Conservation (phyloP, 2,888 invertebrate genomes). For the Anorthoa munda region DNA sequence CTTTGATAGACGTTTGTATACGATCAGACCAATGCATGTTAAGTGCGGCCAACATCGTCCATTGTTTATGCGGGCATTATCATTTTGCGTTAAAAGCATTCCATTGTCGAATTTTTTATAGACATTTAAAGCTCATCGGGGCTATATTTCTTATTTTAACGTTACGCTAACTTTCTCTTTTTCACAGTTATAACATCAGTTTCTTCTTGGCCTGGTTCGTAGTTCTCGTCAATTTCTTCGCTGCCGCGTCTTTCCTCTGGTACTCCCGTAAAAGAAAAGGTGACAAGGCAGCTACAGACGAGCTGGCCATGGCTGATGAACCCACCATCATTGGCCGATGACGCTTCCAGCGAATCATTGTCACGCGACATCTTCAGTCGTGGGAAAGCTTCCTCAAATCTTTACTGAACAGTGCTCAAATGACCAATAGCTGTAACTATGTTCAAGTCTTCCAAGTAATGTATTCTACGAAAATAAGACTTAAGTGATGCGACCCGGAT, state of each 20-base stretch:
- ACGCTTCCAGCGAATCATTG: constrained; percentile 74
- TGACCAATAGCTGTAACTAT: constrained; percentile 85
- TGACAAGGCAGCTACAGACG: constrained; percentile 95
- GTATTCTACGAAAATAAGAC: constrained; percentile 70
- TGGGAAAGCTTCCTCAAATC: constrained; percentile 80
- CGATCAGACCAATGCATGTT: constrained; percentile 33
- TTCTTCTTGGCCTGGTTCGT: constrained; percentile 95
- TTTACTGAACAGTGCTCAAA: constrained; percentile 90
- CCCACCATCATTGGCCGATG: constrained; percentile 95
- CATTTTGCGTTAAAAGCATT: constrained; percentile 52
- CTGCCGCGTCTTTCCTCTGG: constrained; percentile 94
- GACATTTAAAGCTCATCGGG: constrained; percentile 17
- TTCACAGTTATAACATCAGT: constrained; percentile 93
- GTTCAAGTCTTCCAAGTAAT: constrained; percentile 85
- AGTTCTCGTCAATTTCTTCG: constrained; percentile 92
- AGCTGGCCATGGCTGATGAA: constrained; percentile 96
- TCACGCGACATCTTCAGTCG: constrained; percentile 73
- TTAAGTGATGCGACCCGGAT: constrained; percentile 61
- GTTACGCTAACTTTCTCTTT: constrained; percentile 21
- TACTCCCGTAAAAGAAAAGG: constrained; percentile 96
- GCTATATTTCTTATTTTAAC: background rate
- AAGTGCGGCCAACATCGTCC: constrained; percentile 42
- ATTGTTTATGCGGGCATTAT: constrained; percentile 53
- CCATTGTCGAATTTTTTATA: constrained; percentile 32
- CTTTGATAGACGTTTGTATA: constrained; percentile 51